Evolutionary conservation across 2,113 vertebrate genomes (phyloP).

Genomic region (Phrynocephalus versicolor): DNA sequence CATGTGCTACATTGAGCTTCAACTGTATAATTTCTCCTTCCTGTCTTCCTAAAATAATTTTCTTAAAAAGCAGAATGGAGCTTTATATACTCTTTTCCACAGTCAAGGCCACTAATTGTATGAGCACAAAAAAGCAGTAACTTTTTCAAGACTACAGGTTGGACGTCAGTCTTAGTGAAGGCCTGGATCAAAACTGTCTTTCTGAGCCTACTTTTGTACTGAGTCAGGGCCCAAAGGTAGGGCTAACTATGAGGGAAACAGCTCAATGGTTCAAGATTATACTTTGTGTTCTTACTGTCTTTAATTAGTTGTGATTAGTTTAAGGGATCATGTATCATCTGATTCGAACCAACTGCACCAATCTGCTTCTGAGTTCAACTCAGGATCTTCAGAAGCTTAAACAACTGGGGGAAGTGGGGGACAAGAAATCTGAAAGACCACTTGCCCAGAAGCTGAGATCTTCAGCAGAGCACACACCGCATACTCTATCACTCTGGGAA

Average conservation of each 20-base stretch:
- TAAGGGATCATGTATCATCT: too few species aligned
- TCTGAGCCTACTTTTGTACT: background rate
- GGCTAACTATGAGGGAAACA: background rate
- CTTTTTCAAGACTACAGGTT: background rate
- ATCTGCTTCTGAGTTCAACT: too few species aligned
- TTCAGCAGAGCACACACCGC: too few species aligned
- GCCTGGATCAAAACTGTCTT: background rate
- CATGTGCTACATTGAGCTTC: conserved; percentile 15
- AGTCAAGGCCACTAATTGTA: background rate
- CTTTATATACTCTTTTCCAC: background rate
- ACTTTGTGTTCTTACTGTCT: too few species aligned
- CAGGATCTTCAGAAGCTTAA: too few species aligned
- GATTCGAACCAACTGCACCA: too few species aligned
- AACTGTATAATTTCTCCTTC: conserved; percentile 36
- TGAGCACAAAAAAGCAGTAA: background rate
- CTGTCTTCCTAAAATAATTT: conserved; percentile 24
- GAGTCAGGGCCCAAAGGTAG: background rate
- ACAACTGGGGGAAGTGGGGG: too few species aligned
- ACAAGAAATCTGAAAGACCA: too few species aligned
- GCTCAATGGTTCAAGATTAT: too few species aligned
- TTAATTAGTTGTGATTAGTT: too few species aligned
- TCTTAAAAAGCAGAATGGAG: conserved; percentile 6
- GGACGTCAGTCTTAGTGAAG: background rate
- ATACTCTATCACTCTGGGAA: too few species aligned
- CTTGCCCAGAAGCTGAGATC: too few species aligned